phyloP scores from a whole-genome alignment of 2,888 invertebrate species.

The Euclidia mi region DNA sequence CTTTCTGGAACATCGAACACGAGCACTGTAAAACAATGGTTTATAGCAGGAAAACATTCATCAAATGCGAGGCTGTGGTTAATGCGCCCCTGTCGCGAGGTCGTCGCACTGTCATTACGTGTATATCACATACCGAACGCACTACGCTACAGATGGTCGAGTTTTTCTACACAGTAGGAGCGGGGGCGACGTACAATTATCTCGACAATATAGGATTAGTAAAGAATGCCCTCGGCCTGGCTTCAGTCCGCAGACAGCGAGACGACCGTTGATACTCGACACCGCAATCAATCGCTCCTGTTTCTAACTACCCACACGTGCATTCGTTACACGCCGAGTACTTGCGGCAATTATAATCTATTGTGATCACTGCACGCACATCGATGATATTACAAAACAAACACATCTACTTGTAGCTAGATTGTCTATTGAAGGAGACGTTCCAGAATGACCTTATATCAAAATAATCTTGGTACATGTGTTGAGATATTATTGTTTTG shows the following conservation, averaged over 20 bases:
- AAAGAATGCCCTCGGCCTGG: constrained; percentile 52
- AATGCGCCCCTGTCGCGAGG: constrained; percentile 52
- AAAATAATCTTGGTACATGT: constrained; percentile 1
- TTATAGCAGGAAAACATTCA: constrained; percentile 69
- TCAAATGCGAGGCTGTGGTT: constrained; percentile 61
- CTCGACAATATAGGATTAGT: constrained; percentile 56
- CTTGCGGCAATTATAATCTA: constrained; percentile 28
- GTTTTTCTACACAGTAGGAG: constrained; percentile 56
- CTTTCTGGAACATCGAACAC: constrained; percentile 69
- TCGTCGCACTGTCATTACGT: constrained; percentile 58
- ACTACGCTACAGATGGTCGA: constrained; percentile 58
- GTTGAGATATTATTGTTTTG: too few relatives aligned
- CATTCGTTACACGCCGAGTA: constrained; percentile 32
- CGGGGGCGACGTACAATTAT: constrained; percentile 30
- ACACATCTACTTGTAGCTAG: too few relatives aligned
- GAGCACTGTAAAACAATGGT: constrained; percentile 65
- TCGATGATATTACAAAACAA: constrained; percentile 2
- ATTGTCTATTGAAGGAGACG: too few relatives aligned
- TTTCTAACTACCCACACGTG: constrained; percentile 54
- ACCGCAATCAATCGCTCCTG: constrained; percentile 62
- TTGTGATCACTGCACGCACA: constrained; percentile 7
- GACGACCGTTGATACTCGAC: constrained; percentile 62
- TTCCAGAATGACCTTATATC: too few relatives aligned
- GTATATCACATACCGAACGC: constrained; percentile 63
- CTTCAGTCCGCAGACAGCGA: constrained; percentile 63